Percentiles rank a stretch among this genome's conserved stretches.
Evolutionary conservation across 2,888 invertebrate species (phyloP).

Genomic region (Drosophila percnosoma): DNA sequence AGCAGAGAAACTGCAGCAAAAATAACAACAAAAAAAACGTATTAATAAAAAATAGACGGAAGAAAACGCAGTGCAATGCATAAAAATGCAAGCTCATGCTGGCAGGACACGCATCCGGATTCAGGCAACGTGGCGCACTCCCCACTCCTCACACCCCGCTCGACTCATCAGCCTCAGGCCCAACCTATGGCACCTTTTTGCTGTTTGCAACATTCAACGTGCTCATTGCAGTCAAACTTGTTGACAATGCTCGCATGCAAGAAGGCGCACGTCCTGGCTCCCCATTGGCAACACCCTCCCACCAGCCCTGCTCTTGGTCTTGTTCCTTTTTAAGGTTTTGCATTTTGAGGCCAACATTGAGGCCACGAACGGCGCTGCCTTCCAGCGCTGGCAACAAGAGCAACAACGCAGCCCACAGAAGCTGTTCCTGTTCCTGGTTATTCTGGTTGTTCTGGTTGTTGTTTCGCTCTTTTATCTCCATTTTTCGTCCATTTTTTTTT

Average conservation of each 20-base stretch:
- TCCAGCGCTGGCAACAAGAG: slow-evolving; percentile 45
- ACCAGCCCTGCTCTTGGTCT: slow-evolving; percentile 42
- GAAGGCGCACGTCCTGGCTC: slow-evolving; percentile 27
- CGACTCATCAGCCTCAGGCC: background rate
- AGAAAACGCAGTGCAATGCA: slow-evolving; percentile 50
- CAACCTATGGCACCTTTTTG: slow-evolving; percentile 15
- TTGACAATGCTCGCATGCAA: slow-evolving; percentile 73
- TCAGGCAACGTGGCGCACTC: slow-evolving; percentile 5
- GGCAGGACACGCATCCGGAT: slow-evolving; percentile 26
- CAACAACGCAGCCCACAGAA: slow-evolving; percentile 42
- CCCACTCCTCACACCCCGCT: background rate
- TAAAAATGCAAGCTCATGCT: slow-evolving; percentile 47
- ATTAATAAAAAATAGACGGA: slow-evolving; percentile 37
- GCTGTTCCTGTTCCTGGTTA: slow-evolving; percentile 43
- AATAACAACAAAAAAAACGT: background rate
- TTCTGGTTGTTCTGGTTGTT: slow-evolving; percentile 31
- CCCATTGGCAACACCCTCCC: slow-evolving; percentile 2
- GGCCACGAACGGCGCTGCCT: slow-evolving; percentile 72
- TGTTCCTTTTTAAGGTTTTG: slow-evolving; percentile 80
- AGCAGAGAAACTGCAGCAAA: slow-evolving; percentile 4
- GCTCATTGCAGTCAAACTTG: slow-evolving; percentile 77
- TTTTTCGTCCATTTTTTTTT: slow-evolving; percentile 17
- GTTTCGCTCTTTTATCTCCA: slow-evolving; percentile 17
- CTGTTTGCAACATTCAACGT: slow-evolving; percentile 53
- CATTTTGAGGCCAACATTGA: slow-evolving; percentile 82